Percentiles rank a stretch among this genome's conserved stretches.
phyloP scores from a whole-genome alignment of 2,113 vertebrate species.

The Syngnathus scovelli region DNA sequence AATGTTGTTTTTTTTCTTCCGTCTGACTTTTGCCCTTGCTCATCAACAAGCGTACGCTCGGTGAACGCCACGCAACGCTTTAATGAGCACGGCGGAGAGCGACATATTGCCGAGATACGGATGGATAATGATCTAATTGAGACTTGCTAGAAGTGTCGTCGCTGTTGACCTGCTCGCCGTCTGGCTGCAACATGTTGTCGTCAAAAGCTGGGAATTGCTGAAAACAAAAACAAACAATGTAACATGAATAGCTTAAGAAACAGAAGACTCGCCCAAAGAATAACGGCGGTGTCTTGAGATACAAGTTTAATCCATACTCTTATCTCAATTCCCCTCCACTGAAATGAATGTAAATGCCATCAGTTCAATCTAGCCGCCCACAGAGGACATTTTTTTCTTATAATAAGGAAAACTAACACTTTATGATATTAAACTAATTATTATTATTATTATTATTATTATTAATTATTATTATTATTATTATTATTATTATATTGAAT shows the following conservation, averaged over 20 bases:
- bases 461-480: too few relatives aligned
- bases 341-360: not conserved
- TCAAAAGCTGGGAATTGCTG: not conserved
- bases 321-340: not conserved
- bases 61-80: slow-evolving; percentile 30
- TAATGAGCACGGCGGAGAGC: slow-evolving; percentile 41
- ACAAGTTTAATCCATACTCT: too few relatives aligned
- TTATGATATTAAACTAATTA: too few relatives aligned
- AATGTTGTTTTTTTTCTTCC: slow-evolving; percentile 28
- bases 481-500: too few relatives aligned
- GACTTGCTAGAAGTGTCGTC: slow-evolving; percentile 55
- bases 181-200: slow-evolving; percentile 1
- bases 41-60: slow-evolving; percentile 52
- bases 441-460: too few relatives aligned
- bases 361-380: not conserved
- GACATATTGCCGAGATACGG: slow-evolving; percentile 65
- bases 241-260: not conserved
- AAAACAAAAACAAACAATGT: too few relatives aligned
- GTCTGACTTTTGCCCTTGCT: slow-evolving; percentile 5
- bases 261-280: not conserved
- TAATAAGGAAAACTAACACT: too few relatives aligned
- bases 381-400: too few relatives aligned
- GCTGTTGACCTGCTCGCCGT: slow-evolving; percentile 56
- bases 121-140: slow-evolving; percentile 70
- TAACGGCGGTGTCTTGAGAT: not conserved